These are phyloP conservation scores for Chaitophorus viminalis DNA, from an alignment of 2,888 invertebrate species.

Conservation along the genomic window DNA sequence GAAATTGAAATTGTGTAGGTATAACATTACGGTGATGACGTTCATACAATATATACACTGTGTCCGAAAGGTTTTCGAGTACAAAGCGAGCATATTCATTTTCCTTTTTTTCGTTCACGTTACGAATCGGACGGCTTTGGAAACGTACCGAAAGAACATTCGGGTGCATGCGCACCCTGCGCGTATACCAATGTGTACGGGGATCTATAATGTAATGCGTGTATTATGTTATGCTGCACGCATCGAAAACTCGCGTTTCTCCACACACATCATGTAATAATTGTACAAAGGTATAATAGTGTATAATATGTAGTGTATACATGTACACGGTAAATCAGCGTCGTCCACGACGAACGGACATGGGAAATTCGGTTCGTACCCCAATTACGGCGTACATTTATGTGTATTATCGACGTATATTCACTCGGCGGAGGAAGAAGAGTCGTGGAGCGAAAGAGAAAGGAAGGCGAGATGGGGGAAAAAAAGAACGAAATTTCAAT, in stretches of 20 bases:
- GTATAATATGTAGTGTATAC: too few species aligned
- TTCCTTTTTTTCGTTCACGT: not conserved
- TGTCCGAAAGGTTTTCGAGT: too few species aligned
- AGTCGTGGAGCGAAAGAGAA: not conserved
- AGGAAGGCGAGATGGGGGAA: not conserved
- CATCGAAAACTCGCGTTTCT: not conserved
- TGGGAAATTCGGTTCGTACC: slow-evolving; percentile 37
- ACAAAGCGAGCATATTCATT: not conserved
- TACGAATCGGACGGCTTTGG: not conserved
- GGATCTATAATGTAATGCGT: too few species aligned
- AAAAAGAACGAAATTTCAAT: slow-evolving; percentile 6
- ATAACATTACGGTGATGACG: too few species aligned
- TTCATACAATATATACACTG: too few species aligned
- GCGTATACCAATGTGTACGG: not conserved
- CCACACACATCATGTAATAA: too few species aligned
- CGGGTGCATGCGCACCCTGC: too few species aligned
- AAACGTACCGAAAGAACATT: not conserved
- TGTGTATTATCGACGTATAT: too few species aligned
- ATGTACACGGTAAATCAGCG: not conserved
- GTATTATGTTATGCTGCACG: not conserved
- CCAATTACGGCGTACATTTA: too few species aligned
- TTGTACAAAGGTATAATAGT: too few species aligned
- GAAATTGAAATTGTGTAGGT: too few species aligned
- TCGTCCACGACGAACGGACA: slow-evolving; percentile 1
- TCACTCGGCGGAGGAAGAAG: too few species aligned